Evolutionary conservation across 35 echinoderm and acorn worm species (phyloP).

Genomic region (Apostichopus japonicus): DNA sequence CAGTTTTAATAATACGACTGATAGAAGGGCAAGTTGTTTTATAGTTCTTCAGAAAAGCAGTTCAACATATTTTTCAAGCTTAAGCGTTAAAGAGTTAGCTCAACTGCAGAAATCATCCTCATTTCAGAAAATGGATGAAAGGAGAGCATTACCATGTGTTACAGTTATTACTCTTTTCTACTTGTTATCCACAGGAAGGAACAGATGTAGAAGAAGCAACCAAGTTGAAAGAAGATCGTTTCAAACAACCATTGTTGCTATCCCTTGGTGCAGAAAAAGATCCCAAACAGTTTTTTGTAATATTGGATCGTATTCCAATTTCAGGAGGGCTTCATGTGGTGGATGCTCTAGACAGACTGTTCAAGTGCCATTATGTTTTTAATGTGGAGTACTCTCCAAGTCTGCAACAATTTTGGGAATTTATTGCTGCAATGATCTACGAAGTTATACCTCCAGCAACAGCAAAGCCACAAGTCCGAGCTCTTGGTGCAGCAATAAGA

Average conservation of each 20-base stretch:
- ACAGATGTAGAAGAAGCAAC: not conserved
- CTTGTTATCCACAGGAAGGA: no score
- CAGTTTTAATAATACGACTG: no score
- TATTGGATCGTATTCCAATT: constrained; percentile 12
- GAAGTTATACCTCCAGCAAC: not conserved
- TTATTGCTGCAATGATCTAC: constrained; percentile 28
- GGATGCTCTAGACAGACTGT: constrained; percentile 22
- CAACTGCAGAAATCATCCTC: no score
- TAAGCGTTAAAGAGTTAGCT: not conserved
- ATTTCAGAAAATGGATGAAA: no score
- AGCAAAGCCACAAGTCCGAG: no score
- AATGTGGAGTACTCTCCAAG: constrained; percentile 30
- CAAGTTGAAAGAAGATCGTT: constrained; percentile 4
- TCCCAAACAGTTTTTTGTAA: no score
- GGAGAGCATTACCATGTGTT: no score
- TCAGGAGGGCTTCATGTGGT: constrained; percentile 6
- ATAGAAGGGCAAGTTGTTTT: no score
- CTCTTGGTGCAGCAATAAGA: no score
- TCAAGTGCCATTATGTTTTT: constrained; percentile 50
- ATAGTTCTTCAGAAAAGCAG: no score
- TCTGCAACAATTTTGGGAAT: constrained; percentile 50
- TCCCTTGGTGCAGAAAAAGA: constrained; percentile 5
- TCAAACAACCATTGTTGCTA: constrained; percentile 13
- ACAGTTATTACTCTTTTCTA: no score
- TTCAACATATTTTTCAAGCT: no score